A percentile compares a stretch with the other conserved stretches of the same genome.
Evolutionary conservation across 53 echinoderm and acorn worm genomes (phyloP).

Genomic region (Mesocentrotus franciscanus): DNA sequence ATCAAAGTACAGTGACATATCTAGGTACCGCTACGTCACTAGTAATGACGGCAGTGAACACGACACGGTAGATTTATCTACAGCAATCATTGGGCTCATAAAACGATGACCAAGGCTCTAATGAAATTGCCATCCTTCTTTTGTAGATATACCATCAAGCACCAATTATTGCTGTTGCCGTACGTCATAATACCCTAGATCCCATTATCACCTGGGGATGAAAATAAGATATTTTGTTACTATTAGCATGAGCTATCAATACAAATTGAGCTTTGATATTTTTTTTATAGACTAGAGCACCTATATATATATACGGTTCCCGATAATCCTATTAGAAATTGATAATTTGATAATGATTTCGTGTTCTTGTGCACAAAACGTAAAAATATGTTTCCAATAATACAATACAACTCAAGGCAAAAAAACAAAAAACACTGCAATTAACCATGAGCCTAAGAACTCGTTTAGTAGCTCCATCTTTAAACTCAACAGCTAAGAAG

Average conservation of each 20-base stretch:
- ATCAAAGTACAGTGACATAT: conserved; percentile 24
- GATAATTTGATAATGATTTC: too few relatives aligned
- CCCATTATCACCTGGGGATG: background rate
- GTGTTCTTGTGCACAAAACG: too few relatives aligned
- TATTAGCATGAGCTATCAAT: too few relatives aligned
- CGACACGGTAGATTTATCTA: background rate
- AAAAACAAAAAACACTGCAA: too few relatives aligned
- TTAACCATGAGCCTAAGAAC: too few relatives aligned
- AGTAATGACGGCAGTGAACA: conserved; percentile 4
- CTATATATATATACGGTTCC: background rate
- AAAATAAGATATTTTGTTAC: too few relatives aligned
- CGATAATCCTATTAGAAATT: too few relatives aligned
- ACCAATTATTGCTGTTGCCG: background rate
- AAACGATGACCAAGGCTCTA: conserved; percentile 21
- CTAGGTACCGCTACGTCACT: background rate
- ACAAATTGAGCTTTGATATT: background rate
- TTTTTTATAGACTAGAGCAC: background rate
- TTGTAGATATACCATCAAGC: background rate
- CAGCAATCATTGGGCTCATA: background rate
- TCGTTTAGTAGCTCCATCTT: too few relatives aligned
- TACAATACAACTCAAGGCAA: too few relatives aligned
- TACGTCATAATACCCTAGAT: background rate
- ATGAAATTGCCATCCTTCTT: conserved; percentile 4
- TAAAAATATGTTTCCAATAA: too few relatives aligned
- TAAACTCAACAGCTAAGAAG: too few relatives aligned